phyloP scores from a whole-genome alignment of 2,888 invertebrate species.

The Spodoptera littoralis region DNA sequence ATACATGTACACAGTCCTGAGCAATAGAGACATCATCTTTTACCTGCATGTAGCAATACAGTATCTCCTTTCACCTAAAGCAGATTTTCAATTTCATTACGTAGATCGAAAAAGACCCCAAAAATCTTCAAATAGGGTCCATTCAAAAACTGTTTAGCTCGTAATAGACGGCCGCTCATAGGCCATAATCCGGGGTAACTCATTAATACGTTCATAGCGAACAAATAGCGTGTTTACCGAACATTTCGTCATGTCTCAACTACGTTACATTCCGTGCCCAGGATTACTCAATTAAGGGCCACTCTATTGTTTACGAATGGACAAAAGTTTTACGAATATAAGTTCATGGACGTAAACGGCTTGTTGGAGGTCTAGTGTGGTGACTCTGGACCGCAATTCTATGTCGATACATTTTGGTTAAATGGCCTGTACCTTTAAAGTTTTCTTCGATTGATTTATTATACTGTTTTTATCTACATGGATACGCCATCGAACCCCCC shows the following conservation, averaged over 20 bases:
- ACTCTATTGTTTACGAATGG: constrained; percentile 51
- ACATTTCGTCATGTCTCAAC: constrained; percentile 53
- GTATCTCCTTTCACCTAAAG: too few relatives aligned
- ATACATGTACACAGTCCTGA: too few relatives aligned
- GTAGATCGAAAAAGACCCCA: too few relatives aligned
- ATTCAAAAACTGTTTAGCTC: neutral
- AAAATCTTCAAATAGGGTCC: too few relatives aligned
- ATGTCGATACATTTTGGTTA: neutral
- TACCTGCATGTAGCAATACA: too few relatives aligned
- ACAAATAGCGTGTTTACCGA: constrained; percentile 50
- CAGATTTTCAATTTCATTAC: too few relatives aligned
- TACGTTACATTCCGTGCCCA: constrained; percentile 45
- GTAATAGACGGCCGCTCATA: constrained; percentile 23
- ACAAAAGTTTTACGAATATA: constrained; percentile 33
- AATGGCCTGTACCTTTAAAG: neutral
- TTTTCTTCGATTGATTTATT: too few relatives aligned
- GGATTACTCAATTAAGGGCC: constrained; percentile 58
- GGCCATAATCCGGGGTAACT: constrained; percentile 13
- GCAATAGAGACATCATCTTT: too few relatives aligned
- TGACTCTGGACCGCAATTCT: neutral
- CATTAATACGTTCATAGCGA: constrained; percentile 43
- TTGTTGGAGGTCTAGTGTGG: neutral
- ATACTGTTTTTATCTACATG: too few relatives aligned
- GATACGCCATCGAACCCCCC: too few relatives aligned
- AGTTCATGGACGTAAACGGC: constrained; percentile 5